These are phyloP conservation scores for Echeneis naucrates DNA, from an alignment of 2,797 vertebrate species.

Conservation along the genomic window DNA sequence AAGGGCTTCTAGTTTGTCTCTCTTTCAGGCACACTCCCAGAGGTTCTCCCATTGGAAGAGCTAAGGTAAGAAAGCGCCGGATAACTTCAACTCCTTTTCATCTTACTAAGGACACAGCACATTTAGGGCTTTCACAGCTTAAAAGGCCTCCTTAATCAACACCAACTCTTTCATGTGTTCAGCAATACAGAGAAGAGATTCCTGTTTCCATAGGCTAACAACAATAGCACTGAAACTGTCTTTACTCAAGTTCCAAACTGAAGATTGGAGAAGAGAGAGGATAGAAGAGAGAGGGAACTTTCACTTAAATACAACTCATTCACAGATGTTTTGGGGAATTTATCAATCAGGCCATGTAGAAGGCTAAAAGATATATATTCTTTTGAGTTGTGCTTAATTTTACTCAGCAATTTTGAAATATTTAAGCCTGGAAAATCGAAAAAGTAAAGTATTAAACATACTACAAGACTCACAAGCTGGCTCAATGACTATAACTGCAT, in stretches of 20 bases:
- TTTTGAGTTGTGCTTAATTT: slow-evolving; percentile 5
- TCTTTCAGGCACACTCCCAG: slow-evolving; percentile 77
- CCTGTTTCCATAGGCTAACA: slow-evolving; percentile 75
- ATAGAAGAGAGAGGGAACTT: not conserved
- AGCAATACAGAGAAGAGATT: slow-evolving; percentile 70
- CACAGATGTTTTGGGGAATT: too few relatives aligned
- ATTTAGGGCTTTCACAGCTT: slow-evolving; percentile 77
- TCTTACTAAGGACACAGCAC: slow-evolving; percentile 79
- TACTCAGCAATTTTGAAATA: slow-evolving; percentile 4
- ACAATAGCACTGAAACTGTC: slow-evolving; percentile 53
- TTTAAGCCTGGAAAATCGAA: not conserved
- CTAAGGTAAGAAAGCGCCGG: slow-evolving; percentile 75
- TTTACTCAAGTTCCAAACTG: slow-evolving; percentile 58
- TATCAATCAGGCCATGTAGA: slow-evolving; percentile 23
- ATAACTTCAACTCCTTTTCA: slow-evolving; percentile 76
- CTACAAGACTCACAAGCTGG: not conserved
- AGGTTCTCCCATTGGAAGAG: slow-evolving; percentile 76
- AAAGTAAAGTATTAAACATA: slow-evolving; percentile 5
- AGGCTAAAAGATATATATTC: not conserved
- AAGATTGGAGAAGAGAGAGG: slow-evolving; percentile 13
- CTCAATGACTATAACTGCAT: too few relatives aligned
- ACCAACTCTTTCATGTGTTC: slow-evolving; percentile 79
- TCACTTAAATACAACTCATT: slow-evolving; percentile 13
- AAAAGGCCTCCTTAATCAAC: slow-evolving; percentile 82
- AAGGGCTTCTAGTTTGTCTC: slow-evolving; percentile 72